Evolutionary conservation across 2,113 vertebrate genomes (phyloP).

Genomic region (Perognathus longimembris): DNA sequence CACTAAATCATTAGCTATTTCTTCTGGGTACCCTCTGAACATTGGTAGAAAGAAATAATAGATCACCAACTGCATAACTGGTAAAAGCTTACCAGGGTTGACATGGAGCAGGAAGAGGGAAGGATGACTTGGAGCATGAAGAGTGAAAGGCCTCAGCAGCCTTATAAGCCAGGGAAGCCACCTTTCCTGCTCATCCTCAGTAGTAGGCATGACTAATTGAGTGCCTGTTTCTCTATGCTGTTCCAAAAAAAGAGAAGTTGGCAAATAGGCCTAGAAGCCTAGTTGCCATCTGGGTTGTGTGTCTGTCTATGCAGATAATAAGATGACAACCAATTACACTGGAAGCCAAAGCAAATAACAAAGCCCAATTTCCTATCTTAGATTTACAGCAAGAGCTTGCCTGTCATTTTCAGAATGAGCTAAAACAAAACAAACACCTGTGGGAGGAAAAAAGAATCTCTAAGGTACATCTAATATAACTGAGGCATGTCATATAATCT

Average conservation of each 20-base stretch:
- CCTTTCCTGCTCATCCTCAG: not conserved
- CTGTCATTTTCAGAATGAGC: not conserved
- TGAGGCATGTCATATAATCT: not conserved
- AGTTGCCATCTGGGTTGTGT: not conserved
- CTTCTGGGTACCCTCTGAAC: not conserved
- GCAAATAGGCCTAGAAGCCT: not conserved
- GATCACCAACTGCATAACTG: not conserved
- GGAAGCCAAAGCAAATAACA: not conserved
- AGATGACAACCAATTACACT: not conserved
- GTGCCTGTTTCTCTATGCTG: not conserved
- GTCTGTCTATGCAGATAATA: slow-evolving; percentile 41
- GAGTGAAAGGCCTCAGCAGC: not conserved
- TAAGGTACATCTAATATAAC: not conserved
- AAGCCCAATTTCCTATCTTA: not conserved
- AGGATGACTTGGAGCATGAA: too few species aligned
- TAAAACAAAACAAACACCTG: not conserved
- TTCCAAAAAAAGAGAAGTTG: not conserved
- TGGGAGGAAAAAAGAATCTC: not conserved
- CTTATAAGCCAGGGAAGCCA: not conserved
- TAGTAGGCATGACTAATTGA: too few species aligned
- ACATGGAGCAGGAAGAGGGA: not conserved
- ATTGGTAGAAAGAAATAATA: not conserved
- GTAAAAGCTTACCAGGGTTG: not conserved
- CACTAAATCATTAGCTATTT: fast-evolving
- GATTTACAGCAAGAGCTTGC: not conserved